phyloP scores from a whole-genome alignment of 2,797 vertebrate genomes.

The Iguana delicatissima region DNA sequence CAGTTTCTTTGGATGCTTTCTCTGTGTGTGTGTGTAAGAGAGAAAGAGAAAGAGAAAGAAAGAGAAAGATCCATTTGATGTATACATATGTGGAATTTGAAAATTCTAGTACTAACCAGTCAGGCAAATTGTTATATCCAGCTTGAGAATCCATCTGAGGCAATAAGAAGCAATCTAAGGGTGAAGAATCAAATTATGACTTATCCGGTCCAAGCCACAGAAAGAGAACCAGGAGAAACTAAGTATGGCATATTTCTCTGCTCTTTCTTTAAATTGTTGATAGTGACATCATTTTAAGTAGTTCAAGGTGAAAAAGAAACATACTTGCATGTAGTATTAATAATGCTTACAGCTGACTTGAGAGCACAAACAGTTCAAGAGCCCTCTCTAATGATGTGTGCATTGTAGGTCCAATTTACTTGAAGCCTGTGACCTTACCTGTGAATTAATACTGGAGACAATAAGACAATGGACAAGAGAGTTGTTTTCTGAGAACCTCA shows the following conservation, averaged over 20 bases:
- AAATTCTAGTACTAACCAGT: not conserved
- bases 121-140: not conserved
- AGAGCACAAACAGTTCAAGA: constrained; percentile 50
- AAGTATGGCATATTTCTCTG: constrained; percentile 3
- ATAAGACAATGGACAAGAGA: constrained; percentile 28
- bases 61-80: not conserved
- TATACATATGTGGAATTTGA: not conserved
- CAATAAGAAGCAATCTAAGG: not conserved
- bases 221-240: constrained; percentile 14
- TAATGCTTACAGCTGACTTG: constrained; percentile 47
- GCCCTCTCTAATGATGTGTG: constrained; percentile 60
- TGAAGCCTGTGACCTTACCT: constrained; percentile 55
- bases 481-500: constrained; percentile 36
- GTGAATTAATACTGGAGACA: constrained; percentile 53
- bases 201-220: not conserved
- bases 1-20: not conserved
- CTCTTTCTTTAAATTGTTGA: not conserved
- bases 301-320: constrained; percentile 20
- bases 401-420: constrained; percentile 53
- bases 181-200: constrained; percentile 11
- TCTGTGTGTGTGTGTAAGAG: not conserved
- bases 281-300: constrained; percentile 37
- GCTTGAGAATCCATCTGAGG: not conserved
- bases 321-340: constrained; percentile 30
- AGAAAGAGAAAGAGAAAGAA: too few relatives aligned